Conservation (phyloP, 1,140 invertebrate species). For the Drosophila pachea region DNA sequence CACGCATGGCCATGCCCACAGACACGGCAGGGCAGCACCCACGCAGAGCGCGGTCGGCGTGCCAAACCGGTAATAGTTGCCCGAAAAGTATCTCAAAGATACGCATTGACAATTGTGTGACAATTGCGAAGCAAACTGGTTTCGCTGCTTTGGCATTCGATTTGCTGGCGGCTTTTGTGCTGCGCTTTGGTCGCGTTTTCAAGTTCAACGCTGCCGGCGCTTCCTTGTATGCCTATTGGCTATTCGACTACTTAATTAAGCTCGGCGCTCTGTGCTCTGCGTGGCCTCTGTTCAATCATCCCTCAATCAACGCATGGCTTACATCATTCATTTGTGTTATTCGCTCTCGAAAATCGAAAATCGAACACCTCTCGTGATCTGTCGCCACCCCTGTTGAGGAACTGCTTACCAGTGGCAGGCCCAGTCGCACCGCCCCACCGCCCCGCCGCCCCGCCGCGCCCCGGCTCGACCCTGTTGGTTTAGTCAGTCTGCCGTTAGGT, state of each 20-base stretch:
- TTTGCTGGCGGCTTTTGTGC: slow-evolving; percentile 25
- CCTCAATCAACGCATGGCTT: slow-evolving; percentile 10
- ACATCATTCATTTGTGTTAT: slow-evolving; percentile 42
- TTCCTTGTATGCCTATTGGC: slow-evolving; percentile 69
- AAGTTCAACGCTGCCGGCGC: slow-evolving; percentile 55
- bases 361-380: too few species aligned
- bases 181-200: slow-evolving; percentile 10
- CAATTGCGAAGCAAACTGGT: slow-evolving; percentile 57
- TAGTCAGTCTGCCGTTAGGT: slow-evolving; percentile 33
- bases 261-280: slow-evolving; percentile 9
- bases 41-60: slow-evolving; percentile 11
- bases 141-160: slow-evolving; percentile 38
- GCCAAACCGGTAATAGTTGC: slow-evolving; percentile 63
- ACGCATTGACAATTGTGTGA: slow-evolving; percentile 58
- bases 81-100: slow-evolving; percentile 53
- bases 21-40: slow-evolving; percentile 47
- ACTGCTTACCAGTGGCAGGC: not conserved
- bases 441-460: not conserved
- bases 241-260: slow-evolving; percentile 54
- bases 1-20: slow-evolving; percentile 30
- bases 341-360: slow-evolving; percentile 55
- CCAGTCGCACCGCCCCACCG: not conserved
- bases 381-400: slow-evolving; percentile 26
- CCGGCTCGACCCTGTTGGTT: not conserved
- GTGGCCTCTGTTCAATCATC: slow-evolving; percentile 18